Evolutionary conservation across 2,888 invertebrate species (phyloP).

Genomic region (Napeogenes inachia): DNA sequence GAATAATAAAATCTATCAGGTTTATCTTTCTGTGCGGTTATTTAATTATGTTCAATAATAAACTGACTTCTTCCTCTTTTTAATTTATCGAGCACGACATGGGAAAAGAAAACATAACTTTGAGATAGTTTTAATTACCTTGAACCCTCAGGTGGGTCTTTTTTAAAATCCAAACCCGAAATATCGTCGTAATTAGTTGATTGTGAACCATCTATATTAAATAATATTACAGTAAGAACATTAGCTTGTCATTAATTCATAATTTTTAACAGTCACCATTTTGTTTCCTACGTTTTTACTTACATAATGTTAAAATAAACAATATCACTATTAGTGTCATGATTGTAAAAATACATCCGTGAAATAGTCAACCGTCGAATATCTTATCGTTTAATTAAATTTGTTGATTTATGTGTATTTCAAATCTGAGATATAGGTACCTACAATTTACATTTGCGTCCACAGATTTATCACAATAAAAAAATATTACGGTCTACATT

Average conservation of each 20-base stretch:
- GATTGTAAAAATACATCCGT: conserved; percentile 15
- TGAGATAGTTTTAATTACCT: conserved; percentile 13
- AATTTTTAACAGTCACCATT: too few relatives aligned
- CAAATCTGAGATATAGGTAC: background rate
- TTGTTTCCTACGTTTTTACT: conserved; percentile 11
- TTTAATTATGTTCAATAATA: too few relatives aligned
- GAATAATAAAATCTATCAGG: background rate
- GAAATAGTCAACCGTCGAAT: conserved; percentile 10
- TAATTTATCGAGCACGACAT: too few relatives aligned
- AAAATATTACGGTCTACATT: too few relatives aligned
- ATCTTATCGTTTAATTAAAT: conserved; percentile 29
- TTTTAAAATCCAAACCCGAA: conserved; percentile 19
- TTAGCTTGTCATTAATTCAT: too few relatives aligned
- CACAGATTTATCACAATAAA: too few relatives aligned
- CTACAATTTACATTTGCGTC: background rate
- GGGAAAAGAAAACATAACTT: too few relatives aligned
- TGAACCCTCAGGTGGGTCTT: conserved; percentile 18
- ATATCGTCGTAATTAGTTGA: conserved; percentile 11
- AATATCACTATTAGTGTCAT: conserved; percentile 21
- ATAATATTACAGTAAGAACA: background rate
- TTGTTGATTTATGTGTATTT: conserved; percentile 12
- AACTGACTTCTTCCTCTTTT: too few relatives aligned
- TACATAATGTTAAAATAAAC: conserved; percentile 22
- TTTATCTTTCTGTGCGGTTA: too few relatives aligned
- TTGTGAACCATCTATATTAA: conserved; percentile 6